Evolutionary conservation across 2,797 vertebrate species (phyloP).

Genomic region (Leptodactylus fallax): DNA sequence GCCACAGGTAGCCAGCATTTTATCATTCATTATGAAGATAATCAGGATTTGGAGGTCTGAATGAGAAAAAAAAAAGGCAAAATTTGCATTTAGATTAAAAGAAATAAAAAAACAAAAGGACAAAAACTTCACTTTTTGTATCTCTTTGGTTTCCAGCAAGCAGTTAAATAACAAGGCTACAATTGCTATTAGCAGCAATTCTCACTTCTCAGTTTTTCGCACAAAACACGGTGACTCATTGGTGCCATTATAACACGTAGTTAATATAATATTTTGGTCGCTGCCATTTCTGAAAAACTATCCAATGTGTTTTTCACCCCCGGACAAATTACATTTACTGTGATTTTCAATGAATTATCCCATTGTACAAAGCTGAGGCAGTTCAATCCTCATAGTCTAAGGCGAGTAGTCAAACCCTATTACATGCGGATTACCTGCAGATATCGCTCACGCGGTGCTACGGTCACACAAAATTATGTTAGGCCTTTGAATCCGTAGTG

Average conservation of each 20-base stretch:
- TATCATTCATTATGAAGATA: neutral
- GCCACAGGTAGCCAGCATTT: neutral
- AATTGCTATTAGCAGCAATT: neutral
- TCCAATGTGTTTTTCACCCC: constrained; percentile 1
- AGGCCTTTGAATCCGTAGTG: neutral
- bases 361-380: neutral
- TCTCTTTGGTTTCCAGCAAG: neutral
- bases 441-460: no score
- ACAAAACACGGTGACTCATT: neutral
- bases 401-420: neutral
- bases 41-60: neutral
- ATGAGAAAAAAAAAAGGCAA: no score
- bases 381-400: neutral
- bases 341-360: constrained; percentile 14
- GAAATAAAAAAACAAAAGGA: neutral
- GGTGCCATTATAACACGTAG: neutral
- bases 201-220: neutral
- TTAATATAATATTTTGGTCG: constrained; percentile 8
- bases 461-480: neutral
- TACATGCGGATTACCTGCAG: neutral
- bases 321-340: constrained; percentile 4
- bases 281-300: neutral
- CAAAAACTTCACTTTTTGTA: neutral
- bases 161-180: neutral
- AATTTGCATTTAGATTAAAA: neutral